phyloP scores from a whole-genome alignment of 2,113 vertebrate species.

The Bagarius yarrelli region DNA sequence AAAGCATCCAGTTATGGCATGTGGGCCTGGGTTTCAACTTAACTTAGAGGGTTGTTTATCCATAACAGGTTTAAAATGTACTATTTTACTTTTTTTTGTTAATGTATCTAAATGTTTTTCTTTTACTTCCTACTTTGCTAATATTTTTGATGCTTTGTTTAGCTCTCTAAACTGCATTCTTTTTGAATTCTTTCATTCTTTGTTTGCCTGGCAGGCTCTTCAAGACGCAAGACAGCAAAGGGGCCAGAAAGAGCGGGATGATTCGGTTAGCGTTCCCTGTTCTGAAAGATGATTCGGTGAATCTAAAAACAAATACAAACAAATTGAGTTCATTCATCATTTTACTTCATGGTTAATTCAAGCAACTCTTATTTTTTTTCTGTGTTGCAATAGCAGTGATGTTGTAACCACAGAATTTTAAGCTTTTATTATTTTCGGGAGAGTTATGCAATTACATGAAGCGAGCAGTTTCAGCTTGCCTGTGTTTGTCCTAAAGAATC shows the following conservation, averaged over 20 bases:
- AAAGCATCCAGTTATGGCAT: too few relatives aligned
- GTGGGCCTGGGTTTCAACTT: too few relatives aligned
- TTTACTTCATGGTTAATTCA: not conserved
- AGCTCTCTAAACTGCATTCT: not conserved
- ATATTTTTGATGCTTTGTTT: not conserved
- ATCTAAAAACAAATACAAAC: not conserved
- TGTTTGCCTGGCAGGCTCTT: slow-evolving; percentile 56
- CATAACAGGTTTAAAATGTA: too few relatives aligned
- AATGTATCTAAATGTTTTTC: not conserved
- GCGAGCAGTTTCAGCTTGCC: slow-evolving; percentile 7
- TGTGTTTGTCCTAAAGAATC: not conserved
- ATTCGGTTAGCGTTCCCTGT: not conserved
- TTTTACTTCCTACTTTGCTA: not conserved
- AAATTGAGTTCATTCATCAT: not conserved
- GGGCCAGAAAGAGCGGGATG: slow-evolving; percentile 34
- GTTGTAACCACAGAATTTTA: not conserved
- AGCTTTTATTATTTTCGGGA: not conserved
- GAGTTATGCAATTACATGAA: not conserved
- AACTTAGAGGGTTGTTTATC: too few relatives aligned
- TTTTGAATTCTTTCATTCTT: not conserved
- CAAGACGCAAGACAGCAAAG: slow-evolving; percentile 54
- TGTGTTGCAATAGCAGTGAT: not conserved
- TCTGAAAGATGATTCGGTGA: slow-evolving; percentile 14
- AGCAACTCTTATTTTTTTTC: not conserved
- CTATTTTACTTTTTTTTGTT: too few relatives aligned